These are phyloP conservation scores for Axea sp. DNA, from an alignment of 2,888 invertebrate genomes.

Conservation along the genomic window DNA sequence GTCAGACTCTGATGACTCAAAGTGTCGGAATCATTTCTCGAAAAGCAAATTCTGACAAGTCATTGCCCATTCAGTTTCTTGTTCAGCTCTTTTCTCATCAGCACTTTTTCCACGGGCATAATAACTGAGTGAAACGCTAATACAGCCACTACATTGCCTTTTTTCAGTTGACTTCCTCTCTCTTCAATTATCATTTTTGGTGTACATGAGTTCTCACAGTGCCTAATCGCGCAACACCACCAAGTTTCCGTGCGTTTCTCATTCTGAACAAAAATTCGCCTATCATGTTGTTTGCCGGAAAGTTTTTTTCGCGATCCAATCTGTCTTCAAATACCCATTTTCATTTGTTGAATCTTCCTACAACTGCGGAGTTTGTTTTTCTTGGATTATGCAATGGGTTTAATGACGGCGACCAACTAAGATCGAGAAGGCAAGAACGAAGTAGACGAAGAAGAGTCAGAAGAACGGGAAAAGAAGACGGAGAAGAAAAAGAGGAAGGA, in stretches of 20 bases:
- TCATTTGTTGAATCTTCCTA: constrained; percentile 36
- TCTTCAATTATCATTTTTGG: constrained; percentile 35
- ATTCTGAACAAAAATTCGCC: constrained; percentile 19
- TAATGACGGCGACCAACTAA: constrained; percentile 28
- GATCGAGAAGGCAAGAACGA: constrained; percentile 15
- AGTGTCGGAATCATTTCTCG: constrained; percentile 27
- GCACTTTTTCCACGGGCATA: constrained; percentile 24
- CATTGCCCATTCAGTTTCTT: constrained; percentile 46
- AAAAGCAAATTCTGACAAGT: constrained; percentile 45
- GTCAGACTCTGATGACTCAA: neutral
- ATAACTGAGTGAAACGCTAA: constrained; percentile 22
- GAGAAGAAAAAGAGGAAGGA: constrained; percentile 5
- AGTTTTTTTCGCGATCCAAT: constrained; percentile 45
- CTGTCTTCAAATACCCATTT: constrained; percentile 46
- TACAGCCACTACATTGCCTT: constrained; percentile 18
- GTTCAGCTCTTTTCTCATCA: constrained; percentile 19
- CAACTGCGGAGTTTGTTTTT: constrained; percentile 19
- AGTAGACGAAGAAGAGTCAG: constrained; percentile 10
- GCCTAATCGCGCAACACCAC: constrained; percentile 16
- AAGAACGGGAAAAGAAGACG: neutral
- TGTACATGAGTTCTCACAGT: constrained; percentile 24
- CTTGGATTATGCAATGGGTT: constrained; percentile 46
- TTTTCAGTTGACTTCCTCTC: constrained; percentile 23
- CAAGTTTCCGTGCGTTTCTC: neutral
- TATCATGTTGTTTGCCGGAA: constrained; percentile 21